A percentile compares a stretch with the other conserved stretches of the same genome.
Conservation (phyloP, 2,888 invertebrate genomes). For the Elysia crispata region DNA sequence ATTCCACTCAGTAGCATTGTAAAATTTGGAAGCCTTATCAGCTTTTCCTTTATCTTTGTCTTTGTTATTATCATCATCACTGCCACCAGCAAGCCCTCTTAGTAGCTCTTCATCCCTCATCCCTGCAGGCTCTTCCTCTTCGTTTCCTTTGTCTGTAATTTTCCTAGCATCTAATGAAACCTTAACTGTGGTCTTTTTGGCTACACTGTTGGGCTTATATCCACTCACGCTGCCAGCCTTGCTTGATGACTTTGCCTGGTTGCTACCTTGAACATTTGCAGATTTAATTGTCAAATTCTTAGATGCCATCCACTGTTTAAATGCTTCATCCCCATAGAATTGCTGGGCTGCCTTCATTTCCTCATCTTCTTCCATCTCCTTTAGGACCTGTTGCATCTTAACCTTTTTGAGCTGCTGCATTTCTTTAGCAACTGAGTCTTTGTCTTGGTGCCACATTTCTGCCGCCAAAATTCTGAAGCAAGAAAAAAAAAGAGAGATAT, state of each 20-base stretch:
- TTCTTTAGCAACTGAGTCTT: conserved; percentile 73
- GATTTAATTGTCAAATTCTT: conserved; percentile 45
- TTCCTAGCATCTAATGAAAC: conserved; percentile 42
- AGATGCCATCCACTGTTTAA: conserved; percentile 66
- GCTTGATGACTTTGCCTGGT: conserved; percentile 44
- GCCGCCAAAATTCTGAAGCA: conserved; percentile 74
- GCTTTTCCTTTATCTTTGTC: conserved; percentile 6
- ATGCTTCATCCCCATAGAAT: conserved; percentile 71
- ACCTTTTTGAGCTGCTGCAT: conserved; percentile 71
- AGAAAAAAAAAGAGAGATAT: conserved; percentile 1
- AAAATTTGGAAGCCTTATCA: neutral
- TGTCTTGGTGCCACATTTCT: conserved; percentile 76
- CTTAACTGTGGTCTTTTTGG: conserved; percentile 33
- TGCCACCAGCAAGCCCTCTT: conserved; percentile 9
- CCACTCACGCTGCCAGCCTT: conserved; percentile 21
- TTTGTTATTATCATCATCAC: neutral
- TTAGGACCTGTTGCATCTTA: conserved; percentile 74
- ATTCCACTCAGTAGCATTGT: conserved; percentile 50
- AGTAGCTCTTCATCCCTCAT: conserved; percentile 49
- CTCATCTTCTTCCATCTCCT: conserved; percentile 72
- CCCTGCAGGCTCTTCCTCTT: conserved; percentile 30
- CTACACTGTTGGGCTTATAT: conserved; percentile 60
- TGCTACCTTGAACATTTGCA: conserved; percentile 16
- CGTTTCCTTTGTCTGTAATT: conserved; percentile 25
- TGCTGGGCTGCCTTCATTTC: conserved; percentile 68